Evolutionary conservation across 2,797 vertebrate species (phyloP).

Genomic region (Rhinichthys osculus): DNA sequence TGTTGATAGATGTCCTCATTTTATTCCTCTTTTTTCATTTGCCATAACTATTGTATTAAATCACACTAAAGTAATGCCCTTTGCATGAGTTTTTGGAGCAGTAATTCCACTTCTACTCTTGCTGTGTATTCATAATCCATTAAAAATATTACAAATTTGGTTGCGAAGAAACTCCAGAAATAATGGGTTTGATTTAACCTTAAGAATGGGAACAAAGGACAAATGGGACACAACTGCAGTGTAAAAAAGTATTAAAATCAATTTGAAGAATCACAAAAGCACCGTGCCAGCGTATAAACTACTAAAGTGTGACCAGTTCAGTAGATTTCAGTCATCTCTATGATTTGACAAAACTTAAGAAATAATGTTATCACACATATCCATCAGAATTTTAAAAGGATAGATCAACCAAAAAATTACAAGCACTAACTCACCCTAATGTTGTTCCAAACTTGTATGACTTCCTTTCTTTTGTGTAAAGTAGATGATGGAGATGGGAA

Average conservation of each 20-base stretch:
- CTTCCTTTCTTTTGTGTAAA: background rate
- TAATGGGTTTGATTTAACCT: conserved; percentile 40
- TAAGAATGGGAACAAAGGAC: conserved; percentile 35
- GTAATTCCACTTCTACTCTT: conserved; percentile 46
- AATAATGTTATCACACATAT: background rate
- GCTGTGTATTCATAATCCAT: conserved; percentile 70
- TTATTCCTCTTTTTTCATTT: conserved; percentile 78
- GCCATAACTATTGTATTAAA: conserved; percentile 78
- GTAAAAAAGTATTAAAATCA: conserved; percentile 38
- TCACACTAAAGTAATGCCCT: conserved; percentile 59
- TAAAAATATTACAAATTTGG: conserved; percentile 42
- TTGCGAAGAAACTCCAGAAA: conserved; percentile 3
- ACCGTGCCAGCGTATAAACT: background rate
- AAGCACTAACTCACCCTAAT: background rate
- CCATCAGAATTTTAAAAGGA: background rate
- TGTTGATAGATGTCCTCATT: conserved; percentile 66
- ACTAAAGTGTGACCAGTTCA: background rate
- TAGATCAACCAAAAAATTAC: background rate
- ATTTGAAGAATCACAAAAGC: conserved; percentile 18
- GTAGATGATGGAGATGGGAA: background rate
- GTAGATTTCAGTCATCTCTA: background rate
- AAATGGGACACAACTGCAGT: conserved; percentile 41
- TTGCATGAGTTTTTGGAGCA: conserved; percentile 27
- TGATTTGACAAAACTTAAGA: background rate
- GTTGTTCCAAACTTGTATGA: background rate